Conservation (phyloP, 2,113 vertebrate species). For the cat (Felis catus) region DNA sequence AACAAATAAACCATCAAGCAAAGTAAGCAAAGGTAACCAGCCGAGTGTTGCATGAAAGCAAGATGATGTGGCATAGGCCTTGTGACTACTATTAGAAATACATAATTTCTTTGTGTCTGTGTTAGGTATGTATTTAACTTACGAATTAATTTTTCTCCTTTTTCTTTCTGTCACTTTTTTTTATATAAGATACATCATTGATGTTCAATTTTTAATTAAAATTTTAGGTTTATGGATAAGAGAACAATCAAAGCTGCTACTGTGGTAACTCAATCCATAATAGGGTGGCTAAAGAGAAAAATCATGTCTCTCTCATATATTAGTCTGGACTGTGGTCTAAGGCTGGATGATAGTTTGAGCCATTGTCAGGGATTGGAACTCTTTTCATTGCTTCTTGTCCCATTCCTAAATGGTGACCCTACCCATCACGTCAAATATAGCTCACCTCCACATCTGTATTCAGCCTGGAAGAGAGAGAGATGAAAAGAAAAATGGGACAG, state of each 20-base stretch:
- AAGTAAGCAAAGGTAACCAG: not conserved
- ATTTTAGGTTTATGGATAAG: not conserved
- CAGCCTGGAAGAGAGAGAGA: not conserved
- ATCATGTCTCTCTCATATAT: not conserved
- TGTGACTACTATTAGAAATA: not conserved
- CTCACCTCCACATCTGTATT: not conserved
- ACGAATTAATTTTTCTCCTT: not conserved
- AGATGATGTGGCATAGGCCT: not conserved
- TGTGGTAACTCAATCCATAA: not conserved
- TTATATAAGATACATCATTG: not conserved
- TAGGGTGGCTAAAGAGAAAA: not conserved
- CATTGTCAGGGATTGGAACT: not conserved
- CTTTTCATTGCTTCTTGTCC: not conserved
- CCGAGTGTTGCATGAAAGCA: not conserved
- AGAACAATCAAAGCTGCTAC: not conserved
- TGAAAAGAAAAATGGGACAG: not conserved
- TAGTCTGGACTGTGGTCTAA: not conserved
- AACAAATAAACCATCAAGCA: not conserved
- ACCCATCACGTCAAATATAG: not conserved
- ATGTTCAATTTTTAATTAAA: not conserved
- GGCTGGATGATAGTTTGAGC: not conserved
- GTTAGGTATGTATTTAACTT: not conserved
- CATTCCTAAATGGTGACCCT: not conserved
- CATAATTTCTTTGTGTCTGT: not conserved
- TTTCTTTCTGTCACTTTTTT: not conserved